These are phyloP conservation scores for Campaea margaritaria DNA, from an alignment of 2,888 invertebrate species.

Conservation along the genomic window DNA sequence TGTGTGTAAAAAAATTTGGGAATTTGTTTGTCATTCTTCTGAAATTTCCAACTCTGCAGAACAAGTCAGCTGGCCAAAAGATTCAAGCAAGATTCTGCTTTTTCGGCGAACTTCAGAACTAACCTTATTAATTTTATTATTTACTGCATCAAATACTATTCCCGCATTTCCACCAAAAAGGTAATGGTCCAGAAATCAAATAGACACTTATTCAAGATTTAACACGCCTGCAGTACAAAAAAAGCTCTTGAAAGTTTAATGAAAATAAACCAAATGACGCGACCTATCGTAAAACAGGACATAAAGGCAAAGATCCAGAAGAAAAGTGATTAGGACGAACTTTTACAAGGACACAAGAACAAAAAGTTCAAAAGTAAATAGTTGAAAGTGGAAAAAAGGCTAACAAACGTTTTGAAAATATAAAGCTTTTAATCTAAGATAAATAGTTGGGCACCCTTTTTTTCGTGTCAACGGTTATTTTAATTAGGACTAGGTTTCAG, in stretches of 20 bases:
- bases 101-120: no score
- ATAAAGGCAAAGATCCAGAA: conserved; percentile 5
- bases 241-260: background rate
- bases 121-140: no score
- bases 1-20: no score
- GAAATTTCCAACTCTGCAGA: no score
- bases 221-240: conserved; percentile 2
- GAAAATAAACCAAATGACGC: conserved; percentile 3
- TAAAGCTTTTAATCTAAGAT: background rate
- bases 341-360: conserved; percentile 8
- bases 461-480: no score
- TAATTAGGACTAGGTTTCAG: no score
- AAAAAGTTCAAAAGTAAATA: conserved; percentile 10
- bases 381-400: background rate
- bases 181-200: background rate
- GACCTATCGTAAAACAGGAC: conserved; percentile 16
- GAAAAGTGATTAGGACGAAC: conserved; percentile 18
- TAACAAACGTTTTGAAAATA: background rate
- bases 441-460: background rate
- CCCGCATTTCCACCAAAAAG: background rate
- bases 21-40: no score
- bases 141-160: no score
- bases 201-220: conserved; percentile 7
- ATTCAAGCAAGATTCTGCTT: no score
- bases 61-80: no score